Evolutionary conservation across 2,888 invertebrate species (phyloP).

Genomic region (Flexamia atlantica): DNA sequence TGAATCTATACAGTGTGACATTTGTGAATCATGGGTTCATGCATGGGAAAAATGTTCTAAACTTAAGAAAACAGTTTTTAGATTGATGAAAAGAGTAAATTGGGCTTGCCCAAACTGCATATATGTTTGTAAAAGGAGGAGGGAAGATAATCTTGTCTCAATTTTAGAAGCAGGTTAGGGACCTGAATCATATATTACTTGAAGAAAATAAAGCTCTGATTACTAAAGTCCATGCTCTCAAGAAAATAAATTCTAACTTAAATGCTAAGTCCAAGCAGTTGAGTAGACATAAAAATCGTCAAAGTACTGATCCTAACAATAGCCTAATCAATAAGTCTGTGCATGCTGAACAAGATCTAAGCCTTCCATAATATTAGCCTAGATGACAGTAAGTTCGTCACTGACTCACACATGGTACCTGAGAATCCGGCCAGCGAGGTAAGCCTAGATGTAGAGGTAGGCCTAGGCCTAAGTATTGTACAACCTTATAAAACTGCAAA

Average conservation of each 20-base stretch:
- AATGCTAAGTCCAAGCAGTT: background rate
- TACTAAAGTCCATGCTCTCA: background rate
- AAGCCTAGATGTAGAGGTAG: no score
- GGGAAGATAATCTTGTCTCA: background rate
- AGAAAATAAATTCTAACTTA: background rate
- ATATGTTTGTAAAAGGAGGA: background rate
- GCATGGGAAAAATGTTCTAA: background rate
- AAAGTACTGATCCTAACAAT: background rate
- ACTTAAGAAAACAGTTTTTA: background rate
- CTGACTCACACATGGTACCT: no score
- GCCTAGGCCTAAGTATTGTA: no score
- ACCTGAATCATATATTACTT: background rate
- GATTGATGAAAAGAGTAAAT: background rate
- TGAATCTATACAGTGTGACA: background rate
- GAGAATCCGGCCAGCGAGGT: background rate
- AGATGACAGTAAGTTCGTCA: background rate
- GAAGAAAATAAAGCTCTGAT: background rate
- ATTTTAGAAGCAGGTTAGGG: background rate
- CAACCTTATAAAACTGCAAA: no score
- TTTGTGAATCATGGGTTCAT: background rate
- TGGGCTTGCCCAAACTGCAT: background rate
- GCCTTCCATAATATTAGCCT: background rate
- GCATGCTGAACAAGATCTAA: background rate
- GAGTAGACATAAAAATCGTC: background rate
- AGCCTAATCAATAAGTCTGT: background rate